Percentiles rank a stretch among this genome's conserved stretches.
These are phyloP conservation scores for Phoeniculus purpureus DNA, from an alignment of 2,797 vertebrate species.

Conservation along the genomic window DNA sequence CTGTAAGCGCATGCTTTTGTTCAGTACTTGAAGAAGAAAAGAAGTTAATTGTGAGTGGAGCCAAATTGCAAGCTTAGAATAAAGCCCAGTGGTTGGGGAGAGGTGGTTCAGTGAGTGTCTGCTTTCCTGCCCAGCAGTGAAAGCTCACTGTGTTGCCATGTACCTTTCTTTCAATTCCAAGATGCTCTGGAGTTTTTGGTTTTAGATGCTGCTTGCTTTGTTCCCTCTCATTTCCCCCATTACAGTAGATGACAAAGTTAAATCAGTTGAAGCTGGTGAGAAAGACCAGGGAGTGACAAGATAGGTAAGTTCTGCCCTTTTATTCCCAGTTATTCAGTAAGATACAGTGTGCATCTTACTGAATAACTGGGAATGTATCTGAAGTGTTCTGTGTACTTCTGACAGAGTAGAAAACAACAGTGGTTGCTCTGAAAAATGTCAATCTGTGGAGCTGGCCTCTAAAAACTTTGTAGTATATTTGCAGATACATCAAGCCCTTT, in stretches of 20 bases:
- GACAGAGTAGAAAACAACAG: not conserved
- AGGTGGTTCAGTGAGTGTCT: not conserved
- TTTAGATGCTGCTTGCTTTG: not conserved
- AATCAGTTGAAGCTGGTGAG: not conserved
- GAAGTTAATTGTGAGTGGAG: fast-evolving
- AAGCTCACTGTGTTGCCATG: not conserved
- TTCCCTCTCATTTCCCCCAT: fast-evolving
- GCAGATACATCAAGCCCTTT: too few relatives aligned
- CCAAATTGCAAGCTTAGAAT: not conserved
- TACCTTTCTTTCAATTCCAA: not conserved
- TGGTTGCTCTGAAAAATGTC: not conserved
- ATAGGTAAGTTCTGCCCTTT: not conserved
- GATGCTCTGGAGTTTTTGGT: not conserved
- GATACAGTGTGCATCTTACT: not conserved
- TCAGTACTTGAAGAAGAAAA: not conserved
- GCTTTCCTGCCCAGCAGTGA: not conserved
- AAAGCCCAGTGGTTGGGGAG: not conserved
- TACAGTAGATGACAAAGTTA: not conserved
- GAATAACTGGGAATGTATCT: not conserved
- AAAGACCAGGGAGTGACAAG: not conserved
- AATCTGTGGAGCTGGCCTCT: not conserved
- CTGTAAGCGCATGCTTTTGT: not conserved
- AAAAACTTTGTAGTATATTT: not conserved
- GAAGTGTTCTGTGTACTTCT: not conserved
- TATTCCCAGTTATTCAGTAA: too few relatives aligned